Base-by-base conservation (phyloP, 2,888 invertebrate species). In the Hybos culiciformis region DNA sequence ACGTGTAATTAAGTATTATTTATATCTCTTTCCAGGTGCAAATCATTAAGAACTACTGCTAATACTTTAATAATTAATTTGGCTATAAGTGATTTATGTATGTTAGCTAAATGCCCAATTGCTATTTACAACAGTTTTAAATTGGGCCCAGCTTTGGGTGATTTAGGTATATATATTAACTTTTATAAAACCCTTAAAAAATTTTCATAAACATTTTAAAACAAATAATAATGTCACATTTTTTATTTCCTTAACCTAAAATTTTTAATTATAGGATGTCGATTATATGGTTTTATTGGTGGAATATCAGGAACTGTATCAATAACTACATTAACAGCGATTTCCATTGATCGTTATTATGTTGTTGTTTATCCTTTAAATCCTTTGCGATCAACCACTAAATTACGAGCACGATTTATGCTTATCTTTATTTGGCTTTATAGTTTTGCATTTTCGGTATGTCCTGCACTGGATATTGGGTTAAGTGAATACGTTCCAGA, bases 231-330 rank as follows among this genome's bases (percentile, higher is more conserved):
- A 8, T 8, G 29, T 4, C 5, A 31, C 23, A 23, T 24, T 34
- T 4, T 20, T 17, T 14, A n/a, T 14, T 26, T 18, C 34, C 37
- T 29, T 45, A 8, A 12, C 5, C n/a, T n/a, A 15, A 9, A 18
- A 5, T n/a, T 29, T 24, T 32, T 20, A 45, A 42, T 62, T 73
- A 15, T 63, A 85, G 85, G 78, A 42, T 88, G 87, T 58, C 72
- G 79, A 46, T 59, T 84, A 14, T 87, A 86, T 58, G 88, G 83
- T 29, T 83, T 88, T 56, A 48, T 84, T 19, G 87, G 87, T 1
- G 87, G 86, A 3, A 62, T 87, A 38, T 82, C 82, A 17, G 88
- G 88, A 36, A 78, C 82, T 9, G 79, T 79, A 40, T 85, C 87
- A 8, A 90, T 88, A 51, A 78, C 80, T 51, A 83, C 84, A 1